phyloP scores from a whole-genome alignment of 2,797 vertebrate species.

The Mus spretus region DNA sequence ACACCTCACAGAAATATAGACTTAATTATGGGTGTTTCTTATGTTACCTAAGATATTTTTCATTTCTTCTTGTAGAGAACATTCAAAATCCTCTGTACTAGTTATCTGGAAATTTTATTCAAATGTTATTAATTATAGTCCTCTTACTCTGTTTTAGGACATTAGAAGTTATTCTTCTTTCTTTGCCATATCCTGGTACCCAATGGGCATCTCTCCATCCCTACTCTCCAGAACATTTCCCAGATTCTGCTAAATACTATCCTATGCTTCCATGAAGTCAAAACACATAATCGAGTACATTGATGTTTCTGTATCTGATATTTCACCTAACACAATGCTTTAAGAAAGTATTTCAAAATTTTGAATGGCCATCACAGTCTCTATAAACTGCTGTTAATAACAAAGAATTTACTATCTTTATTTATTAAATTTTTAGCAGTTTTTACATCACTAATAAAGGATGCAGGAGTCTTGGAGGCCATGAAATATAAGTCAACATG shows the following conservation, averaged over 20 bases:
- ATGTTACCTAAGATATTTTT: background rate
- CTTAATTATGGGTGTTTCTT: background rate
- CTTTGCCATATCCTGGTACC: background rate
- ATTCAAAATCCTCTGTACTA: background rate
- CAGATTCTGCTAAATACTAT: background rate
- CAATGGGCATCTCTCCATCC: background rate
- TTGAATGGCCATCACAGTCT: background rate
- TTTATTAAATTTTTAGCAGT: background rate
- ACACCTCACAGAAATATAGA: background rate
- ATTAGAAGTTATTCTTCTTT: background rate
- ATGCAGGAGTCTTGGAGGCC: background rate
- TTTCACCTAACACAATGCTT: background rate
- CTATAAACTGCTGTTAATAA: background rate
- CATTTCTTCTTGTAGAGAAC: background rate
- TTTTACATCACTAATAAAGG: background rate
- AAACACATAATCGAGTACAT: background rate
- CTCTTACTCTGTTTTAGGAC: background rate
- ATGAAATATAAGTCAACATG: background rate
- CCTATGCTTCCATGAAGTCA: background rate
- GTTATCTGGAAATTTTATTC: background rate
- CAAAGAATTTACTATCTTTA: background rate
- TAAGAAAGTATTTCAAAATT: constrained; percentile 14
- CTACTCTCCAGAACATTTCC: background rate
- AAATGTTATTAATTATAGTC: background rate
- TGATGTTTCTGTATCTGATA: background rate